Conservation (phyloP, 2,113 vertebrate genomes). For the Gavia stellata region DNA sequence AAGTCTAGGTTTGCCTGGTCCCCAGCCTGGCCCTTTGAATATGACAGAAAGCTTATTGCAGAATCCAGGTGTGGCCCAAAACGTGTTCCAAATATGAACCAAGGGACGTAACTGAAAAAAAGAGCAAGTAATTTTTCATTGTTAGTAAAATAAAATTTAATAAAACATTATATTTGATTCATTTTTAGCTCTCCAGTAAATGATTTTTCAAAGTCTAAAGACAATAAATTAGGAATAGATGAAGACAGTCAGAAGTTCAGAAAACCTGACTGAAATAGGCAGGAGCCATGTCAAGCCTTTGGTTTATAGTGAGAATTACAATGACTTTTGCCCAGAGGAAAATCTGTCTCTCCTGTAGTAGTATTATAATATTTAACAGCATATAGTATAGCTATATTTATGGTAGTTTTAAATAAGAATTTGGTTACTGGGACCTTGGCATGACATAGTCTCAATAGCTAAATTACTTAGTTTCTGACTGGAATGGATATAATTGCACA, state of each 20-base stretch:
- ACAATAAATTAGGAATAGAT: not conserved
- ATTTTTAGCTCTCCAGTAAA: not conserved
- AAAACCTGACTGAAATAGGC: not conserved
- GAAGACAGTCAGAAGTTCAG: not conserved
- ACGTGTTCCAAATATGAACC: conserved; percentile 76
- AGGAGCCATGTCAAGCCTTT: not conserved
- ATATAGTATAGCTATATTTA: not conserved
- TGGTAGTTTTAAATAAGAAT: not conserved
- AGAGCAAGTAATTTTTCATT: not conserved
- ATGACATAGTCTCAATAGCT: not conserved
- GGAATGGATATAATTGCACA: not conserved
- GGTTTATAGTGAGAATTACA: not conserved
- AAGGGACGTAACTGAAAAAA: conserved; percentile 80
- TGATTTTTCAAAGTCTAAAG: not conserved
- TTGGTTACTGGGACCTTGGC: not conserved
- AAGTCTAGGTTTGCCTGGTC: conserved; percentile 85
- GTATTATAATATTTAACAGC: not conserved
- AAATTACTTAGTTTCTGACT: not conserved
- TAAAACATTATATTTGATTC: not conserved
- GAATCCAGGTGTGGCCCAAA: conserved; percentile 75
- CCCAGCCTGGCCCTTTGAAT: conserved; percentile 91
- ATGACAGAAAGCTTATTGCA: conserved; percentile 83
- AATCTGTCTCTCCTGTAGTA: not conserved
- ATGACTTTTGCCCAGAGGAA: not conserved
- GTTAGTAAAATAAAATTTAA: not conserved